phyloP scores from a whole-genome alignment of 2,113 vertebrate species.

The Apodemus sylvaticus region DNA sequence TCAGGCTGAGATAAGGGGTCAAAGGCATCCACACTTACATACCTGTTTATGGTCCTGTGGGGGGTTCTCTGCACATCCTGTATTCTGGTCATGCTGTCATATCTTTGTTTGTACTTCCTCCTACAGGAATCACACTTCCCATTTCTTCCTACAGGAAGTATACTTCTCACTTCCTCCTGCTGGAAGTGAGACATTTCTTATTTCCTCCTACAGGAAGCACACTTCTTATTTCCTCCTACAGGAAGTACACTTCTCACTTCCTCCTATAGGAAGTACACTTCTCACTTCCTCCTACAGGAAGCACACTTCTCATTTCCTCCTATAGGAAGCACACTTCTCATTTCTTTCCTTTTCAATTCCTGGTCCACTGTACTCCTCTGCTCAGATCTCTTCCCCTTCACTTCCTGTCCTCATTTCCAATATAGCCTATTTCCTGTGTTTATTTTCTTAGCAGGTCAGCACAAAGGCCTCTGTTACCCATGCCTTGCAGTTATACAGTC shows the following conservation, averaged over 20 bases:
- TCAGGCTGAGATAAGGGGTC: background rate
- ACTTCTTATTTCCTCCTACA: background rate
- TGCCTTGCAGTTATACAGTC: background rate
- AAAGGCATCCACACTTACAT: background rate
- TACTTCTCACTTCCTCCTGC: background rate
- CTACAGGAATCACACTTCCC: background rate
- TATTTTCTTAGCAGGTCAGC: background rate
- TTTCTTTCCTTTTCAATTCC: background rate
- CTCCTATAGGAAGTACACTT: background rate
- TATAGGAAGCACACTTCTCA: too few relatives aligned
- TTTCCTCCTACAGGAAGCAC: background rate
- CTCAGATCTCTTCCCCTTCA: too few relatives aligned
- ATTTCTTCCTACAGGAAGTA: background rate
- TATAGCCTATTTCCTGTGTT: background rate
- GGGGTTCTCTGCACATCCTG: background rate
- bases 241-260: background rate
- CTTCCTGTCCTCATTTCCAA: background rate
- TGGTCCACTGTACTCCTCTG: background rate
- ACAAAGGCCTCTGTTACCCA: background rate
- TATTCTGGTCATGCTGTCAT: too few relatives aligned
- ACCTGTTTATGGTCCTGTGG: background rate
- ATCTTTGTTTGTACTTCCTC: background rate
- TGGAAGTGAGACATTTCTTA: too few relatives aligned
- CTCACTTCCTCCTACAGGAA: background rate
- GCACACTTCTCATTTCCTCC: background rate